phyloP scores from a whole-genome alignment of 2,797 vertebrate species.

The Falco peregrinus region DNA sequence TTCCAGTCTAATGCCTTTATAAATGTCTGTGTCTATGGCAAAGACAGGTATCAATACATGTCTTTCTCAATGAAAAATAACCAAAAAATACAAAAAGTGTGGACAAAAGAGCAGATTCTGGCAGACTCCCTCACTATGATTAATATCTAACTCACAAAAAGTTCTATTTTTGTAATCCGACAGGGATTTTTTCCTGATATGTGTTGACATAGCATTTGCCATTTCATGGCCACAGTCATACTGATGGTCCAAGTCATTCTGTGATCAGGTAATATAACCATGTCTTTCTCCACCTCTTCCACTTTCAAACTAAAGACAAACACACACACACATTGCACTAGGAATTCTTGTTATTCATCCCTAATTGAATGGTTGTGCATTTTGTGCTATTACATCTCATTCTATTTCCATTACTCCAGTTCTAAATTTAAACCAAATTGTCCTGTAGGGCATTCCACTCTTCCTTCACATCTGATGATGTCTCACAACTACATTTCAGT shows the following conservation, averaged over 20 bases:
- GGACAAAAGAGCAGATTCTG: background rate
- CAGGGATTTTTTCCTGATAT: background rate
- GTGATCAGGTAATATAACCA: background rate
- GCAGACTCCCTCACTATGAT: background rate
- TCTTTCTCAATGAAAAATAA: background rate
- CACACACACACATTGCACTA: background rate
- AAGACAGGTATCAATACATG: background rate
- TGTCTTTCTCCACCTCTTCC: background rate
- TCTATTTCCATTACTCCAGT: background rate
- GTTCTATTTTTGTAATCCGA: background rate
- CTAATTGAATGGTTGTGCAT: background rate
- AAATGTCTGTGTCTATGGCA: background rate
- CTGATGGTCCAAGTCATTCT: background rate
- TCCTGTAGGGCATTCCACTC: background rate
- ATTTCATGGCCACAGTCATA: background rate
- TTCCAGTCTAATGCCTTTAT: background rate
- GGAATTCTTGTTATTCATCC: background rate
- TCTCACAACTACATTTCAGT: background rate
- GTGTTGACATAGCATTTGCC: background rate
- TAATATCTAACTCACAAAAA: background rate
- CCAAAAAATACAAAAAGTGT: background rate
- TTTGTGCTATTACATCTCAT: background rate
- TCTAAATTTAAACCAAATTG: background rate
- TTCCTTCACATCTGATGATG: background rate
- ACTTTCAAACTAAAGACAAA: slow-evolving; percentile 5